Evolutionary conservation across 2,113 vertebrate genomes (phyloP).

Genomic region (Anguilla japonica): DNA sequence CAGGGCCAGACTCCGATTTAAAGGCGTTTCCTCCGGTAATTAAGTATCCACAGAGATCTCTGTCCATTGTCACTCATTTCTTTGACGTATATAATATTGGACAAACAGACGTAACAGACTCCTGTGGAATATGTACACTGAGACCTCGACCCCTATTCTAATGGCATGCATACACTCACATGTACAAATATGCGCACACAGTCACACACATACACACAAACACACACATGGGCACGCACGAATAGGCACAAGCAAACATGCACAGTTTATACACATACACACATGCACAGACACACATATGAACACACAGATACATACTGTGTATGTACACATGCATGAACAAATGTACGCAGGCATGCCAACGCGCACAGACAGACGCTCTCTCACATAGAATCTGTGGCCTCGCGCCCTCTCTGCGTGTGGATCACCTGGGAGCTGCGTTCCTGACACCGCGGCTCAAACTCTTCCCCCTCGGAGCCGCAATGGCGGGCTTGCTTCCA

Average conservation of each 20-base stretch:
- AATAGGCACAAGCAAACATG: not conserved
- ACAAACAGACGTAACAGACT: constrained; percentile 5
- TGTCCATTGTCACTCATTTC: not conserved
- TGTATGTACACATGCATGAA: not conserved
- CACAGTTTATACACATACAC: not conserved
- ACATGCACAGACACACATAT: not conserved
- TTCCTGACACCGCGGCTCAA: not conserved
- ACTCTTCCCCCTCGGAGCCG: not conserved
- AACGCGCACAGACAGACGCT: not conserved
- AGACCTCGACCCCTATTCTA: not conserved
- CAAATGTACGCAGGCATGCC: too few relatives aligned
- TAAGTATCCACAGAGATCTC: not conserved
- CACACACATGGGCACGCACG: not conserved
- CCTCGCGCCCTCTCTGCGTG: not conserved
- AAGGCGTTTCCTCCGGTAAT: not conserved
- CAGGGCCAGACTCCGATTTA: not conserved
- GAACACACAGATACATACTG: not conserved
- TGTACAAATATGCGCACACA: not conserved
- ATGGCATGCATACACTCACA: not conserved
- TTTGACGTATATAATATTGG: not conserved
- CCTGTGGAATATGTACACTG: not conserved
- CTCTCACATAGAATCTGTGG: not conserved
- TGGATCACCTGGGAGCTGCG: not conserved
- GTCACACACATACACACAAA: not conserved
- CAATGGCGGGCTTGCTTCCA: not conserved